phyloP scores from a whole-genome alignment of 2,888 invertebrate genomes.

The Geophilus truncorum region DNA sequence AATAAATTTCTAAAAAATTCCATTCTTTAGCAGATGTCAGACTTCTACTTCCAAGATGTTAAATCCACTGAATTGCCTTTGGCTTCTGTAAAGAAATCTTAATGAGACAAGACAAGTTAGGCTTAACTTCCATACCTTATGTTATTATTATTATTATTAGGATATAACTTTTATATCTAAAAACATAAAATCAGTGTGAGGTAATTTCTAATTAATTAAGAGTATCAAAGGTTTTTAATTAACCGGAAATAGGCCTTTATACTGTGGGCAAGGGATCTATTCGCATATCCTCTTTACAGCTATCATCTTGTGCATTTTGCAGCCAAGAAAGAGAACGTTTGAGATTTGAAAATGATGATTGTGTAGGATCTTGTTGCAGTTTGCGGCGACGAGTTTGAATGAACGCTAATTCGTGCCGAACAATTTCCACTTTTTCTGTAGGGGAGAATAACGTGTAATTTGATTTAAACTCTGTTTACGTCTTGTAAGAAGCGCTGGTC shows the following conservation, averaged over 20 bases:
- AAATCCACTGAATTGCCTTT: neutral
- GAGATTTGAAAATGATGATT: constrained; percentile 23
- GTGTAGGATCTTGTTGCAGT: neutral
- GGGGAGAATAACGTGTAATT: too few species aligned
- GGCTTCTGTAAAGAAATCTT: neutral
- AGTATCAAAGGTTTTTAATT: constrained; percentile 9
- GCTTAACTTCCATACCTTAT: neutral
- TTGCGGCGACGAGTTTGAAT: neutral
- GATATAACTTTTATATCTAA: too few species aligned
- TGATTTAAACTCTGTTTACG: too few species aligned
- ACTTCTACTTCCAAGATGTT: neutral
- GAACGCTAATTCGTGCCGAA: neutral
- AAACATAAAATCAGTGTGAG: too few species aligned
- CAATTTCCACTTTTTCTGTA: neutral
- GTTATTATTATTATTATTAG: too few species aligned
- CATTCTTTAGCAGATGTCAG: neutral
- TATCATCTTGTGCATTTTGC: constrained; percentile 13
- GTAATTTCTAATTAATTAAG: too few species aligned
- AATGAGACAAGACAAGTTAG: neutral
- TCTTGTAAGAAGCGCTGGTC: too few species aligned
- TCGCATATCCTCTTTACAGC: neutral
- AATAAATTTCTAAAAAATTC: neutral
- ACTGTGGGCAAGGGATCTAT: neutral
- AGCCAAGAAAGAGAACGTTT: neutral
- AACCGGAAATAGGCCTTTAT: neutral